These are phyloP conservation scores for Chaetops frenatus DNA, from an alignment of 2,113 vertebrate species.

Conservation along the genomic window DNA sequence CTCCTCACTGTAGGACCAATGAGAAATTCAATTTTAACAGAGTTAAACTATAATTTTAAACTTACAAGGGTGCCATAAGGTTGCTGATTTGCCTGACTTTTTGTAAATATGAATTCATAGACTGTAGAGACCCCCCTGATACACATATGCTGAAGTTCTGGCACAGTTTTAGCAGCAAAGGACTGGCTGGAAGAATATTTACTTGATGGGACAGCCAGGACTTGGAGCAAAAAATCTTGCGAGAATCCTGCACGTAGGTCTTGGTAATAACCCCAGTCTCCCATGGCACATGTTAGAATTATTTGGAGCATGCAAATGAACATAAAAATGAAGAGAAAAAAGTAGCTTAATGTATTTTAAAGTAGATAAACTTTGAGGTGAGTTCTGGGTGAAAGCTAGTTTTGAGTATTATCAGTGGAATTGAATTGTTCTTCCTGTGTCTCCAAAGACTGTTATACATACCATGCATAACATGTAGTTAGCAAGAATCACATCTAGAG, in stretches of 20 bases:
- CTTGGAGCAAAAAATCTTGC: background rate
- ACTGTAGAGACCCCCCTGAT: background rate
- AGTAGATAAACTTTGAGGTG: background rate
- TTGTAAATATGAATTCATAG: background rate
- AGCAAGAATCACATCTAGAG: background rate
- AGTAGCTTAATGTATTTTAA: background rate
- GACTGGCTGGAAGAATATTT: background rate
- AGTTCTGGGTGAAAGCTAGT: background rate
- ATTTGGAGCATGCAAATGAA: background rate
- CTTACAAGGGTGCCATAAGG: accelerated
- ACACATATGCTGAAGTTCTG: background rate
- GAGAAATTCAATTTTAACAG: background rate
- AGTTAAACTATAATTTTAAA: background rate
- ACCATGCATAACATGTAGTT: background rate
- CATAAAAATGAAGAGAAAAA: background rate
- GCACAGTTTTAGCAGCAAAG: background rate
- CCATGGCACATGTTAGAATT: background rate
- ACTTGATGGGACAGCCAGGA: background rate
- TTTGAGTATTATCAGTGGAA: background rate
- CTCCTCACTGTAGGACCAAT: background rate
- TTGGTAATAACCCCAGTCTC: background rate
- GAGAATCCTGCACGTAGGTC: background rate
- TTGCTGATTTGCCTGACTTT: background rate
- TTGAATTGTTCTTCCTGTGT: background rate
- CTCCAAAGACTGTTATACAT: background rate